Conservation (phyloP, 1,140 invertebrate species). For the Calliphora vicina region DNA sequence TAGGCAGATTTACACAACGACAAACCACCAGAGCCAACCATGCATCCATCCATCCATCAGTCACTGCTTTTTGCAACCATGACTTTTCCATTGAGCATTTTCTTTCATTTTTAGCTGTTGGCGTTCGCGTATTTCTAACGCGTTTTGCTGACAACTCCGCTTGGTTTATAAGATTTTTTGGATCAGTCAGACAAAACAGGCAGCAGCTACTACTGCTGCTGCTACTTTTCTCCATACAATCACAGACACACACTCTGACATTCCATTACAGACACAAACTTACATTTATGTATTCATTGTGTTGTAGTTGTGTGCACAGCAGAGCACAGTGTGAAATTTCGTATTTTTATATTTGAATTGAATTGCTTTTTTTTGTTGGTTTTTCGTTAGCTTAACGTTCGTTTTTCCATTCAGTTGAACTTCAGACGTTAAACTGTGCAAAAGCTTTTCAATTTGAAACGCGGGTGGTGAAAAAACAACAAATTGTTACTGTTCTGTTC, state of each 20-base stretch:
- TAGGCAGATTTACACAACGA: no score
- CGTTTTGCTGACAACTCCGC: background rate
- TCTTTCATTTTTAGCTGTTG: background rate
- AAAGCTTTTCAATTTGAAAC: slow-evolving; percentile 36
- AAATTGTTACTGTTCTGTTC: background rate
- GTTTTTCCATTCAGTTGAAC: slow-evolving; percentile 37
- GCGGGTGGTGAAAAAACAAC: slow-evolving; percentile 37
- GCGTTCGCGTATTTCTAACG: slow-evolving; percentile 3
- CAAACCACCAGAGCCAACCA: background rate
- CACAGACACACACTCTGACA: background rate
- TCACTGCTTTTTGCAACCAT: background rate
- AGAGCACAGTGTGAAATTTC: slow-evolving; percentile 34
- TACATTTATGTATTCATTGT: no score
- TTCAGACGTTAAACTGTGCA: slow-evolving; percentile 41
- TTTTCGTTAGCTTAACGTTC: slow-evolving; percentile 16
- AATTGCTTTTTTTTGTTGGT: background rate
- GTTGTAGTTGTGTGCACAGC: slow-evolving; percentile 13
- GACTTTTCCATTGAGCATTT: background rate
- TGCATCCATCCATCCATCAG: background rate
- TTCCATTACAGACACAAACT: background rate
- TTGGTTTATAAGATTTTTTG: background rate
- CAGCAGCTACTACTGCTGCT: background rate
- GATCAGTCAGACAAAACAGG: background rate
- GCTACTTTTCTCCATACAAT: background rate
- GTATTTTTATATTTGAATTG: background rate